A percentile compares a stretch with the other conserved stretches of the same genome.
Evolutionary conservation across 2,888 invertebrate genomes (phyloP).

Genomic region (Scelioninae gen. 1): DNA sequence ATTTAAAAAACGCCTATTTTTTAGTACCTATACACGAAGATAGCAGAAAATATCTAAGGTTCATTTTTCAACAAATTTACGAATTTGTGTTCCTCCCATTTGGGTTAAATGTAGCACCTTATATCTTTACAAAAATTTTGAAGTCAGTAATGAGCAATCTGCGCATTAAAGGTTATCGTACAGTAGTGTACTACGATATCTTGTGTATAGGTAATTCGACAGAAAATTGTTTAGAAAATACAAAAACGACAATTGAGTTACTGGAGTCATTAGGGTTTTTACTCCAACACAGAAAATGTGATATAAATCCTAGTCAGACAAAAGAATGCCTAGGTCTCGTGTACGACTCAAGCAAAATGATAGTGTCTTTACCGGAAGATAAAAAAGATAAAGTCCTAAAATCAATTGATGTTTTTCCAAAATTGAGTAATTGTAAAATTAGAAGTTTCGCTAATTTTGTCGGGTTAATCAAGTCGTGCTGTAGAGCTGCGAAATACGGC

Average conservation of each 20-base stretch:
- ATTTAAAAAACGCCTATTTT: slow-evolving; percentile 21
- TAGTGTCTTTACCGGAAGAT: slow-evolving; percentile 4
- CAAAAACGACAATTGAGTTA: neutral
- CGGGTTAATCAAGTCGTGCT: slow-evolving; percentile 44
- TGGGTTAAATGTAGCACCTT: slow-evolving; percentile 65
- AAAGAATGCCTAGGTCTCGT: slow-evolving; percentile 29
- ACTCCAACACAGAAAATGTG: slow-evolving; percentile 10
- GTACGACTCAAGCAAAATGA: slow-evolving; percentile 25
- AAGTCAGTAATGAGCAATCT: slow-evolving; percentile 63
- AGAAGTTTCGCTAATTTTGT: slow-evolving; percentile 45
- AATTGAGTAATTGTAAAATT: slow-evolving; percentile 18
- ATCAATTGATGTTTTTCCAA: neutral
- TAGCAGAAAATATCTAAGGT: slow-evolving; percentile 4
- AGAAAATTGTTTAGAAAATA: slow-evolving; percentile 10
- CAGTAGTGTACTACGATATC: slow-evolving; percentile 27
- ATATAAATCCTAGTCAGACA: slow-evolving; percentile 1
- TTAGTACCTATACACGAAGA: slow-evolving; percentile 9
- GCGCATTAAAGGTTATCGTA: slow-evolving; percentile 1
- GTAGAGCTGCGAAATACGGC: slow-evolving; percentile 46
- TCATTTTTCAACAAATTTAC: slow-evolving; percentile 45
- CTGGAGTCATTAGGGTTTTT: slow-evolving; percentile 21
- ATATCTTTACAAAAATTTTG: slow-evolving; percentile 67
- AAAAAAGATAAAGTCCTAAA: slow-evolving; percentile 16
- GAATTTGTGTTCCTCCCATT: slow-evolving; percentile 71
- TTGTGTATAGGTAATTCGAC: slow-evolving; percentile 22